Percentiles rank a stretch among this genome's conserved stretches.
Conservation (phyloP, 1,140 invertebrate species). For the Asbolus verrucosus region DNA sequence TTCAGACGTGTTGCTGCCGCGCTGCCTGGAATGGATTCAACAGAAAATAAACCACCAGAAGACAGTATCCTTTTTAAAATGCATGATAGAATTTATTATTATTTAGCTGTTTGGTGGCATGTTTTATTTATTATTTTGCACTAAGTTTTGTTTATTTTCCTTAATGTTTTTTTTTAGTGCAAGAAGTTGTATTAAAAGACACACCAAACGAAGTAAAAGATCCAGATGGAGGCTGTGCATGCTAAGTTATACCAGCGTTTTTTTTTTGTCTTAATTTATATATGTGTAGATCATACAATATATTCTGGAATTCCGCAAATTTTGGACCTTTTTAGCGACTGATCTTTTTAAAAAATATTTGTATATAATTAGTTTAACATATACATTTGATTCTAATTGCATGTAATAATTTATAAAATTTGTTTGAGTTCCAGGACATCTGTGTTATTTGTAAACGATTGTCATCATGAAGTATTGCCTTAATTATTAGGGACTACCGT, state of each 20-base stretch:
- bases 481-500: constrained; percentile 25
- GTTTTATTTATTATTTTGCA: constrained; percentile 30
- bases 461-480: constrained; percentile 32
- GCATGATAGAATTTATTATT: constrained; percentile 53
- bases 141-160: constrained; percentile 61
- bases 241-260: constrained; percentile 71
- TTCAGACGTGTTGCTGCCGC: constrained; percentile 98
- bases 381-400: neutral
- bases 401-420: constrained; percentile 7
- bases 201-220: constrained; percentile 92
- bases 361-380: constrained; percentile 6
- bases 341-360: constrained; percentile 4
- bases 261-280: neutral
- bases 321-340: neutral
- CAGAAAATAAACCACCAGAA: constrained; percentile 94
- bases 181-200: constrained; percentile 97
- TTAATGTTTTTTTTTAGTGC: constrained; percentile 78
- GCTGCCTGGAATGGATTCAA: constrained; percentile 97
- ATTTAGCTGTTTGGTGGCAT: constrained; percentile 40
- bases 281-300: constrained; percentile 27
- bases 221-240: constrained; percentile 91
- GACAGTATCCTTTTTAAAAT: constrained; percentile 90
- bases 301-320: constrained; percentile 1
- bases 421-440: neutral
- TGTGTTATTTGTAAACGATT: constrained; percentile 13